phyloP scores from a whole-genome alignment of 2,888 invertebrate species.

The Argynnis bischoffii region DNA sequence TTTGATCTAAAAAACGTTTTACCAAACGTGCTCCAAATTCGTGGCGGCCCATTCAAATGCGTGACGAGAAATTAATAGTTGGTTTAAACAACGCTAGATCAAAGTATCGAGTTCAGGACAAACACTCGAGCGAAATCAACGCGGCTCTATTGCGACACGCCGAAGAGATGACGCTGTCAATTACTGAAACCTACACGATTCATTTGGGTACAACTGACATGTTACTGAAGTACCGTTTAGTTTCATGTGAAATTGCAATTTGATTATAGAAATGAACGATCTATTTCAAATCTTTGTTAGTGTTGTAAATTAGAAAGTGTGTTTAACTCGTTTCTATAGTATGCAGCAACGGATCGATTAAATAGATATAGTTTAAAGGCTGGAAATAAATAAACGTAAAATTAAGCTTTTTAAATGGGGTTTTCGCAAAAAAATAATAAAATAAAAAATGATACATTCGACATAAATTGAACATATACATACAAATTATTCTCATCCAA shows the following conservation, averaged over 20 bases:
- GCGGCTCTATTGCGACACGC: slow-evolving; percentile 15
- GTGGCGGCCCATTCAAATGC: slow-evolving; percentile 10
- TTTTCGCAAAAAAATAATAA: too few relatives aligned
- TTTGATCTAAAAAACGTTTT: slow-evolving; percentile 32
- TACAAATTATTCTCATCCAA: too few relatives aligned
- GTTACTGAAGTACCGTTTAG: slow-evolving; percentile 21
- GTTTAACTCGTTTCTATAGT: too few relatives aligned
- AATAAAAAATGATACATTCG: too few relatives aligned
- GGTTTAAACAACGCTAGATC: slow-evolving; percentile 29
- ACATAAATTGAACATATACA: too few relatives aligned
- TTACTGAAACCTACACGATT: slow-evolving; percentile 27
- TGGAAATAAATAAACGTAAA: too few relatives aligned
- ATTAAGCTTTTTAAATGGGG: too few relatives aligned
- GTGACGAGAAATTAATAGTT: slow-evolving; percentile 34
- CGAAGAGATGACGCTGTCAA: slow-evolving; percentile 32
- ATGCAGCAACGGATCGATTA: too few relatives aligned
- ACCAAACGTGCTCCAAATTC: slow-evolving; percentile 31
- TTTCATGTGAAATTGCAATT: slow-evolving; percentile 4
- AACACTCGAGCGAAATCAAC: slow-evolving; percentile 29
- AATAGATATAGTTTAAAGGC: too few relatives aligned
- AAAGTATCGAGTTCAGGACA: slow-evolving; percentile 27
- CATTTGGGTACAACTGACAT: slow-evolving; percentile 22
- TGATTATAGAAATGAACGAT: neutral
- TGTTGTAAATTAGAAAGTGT: too few relatives aligned
- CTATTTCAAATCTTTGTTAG: too few relatives aligned